phyloP scores from a whole-genome alignment of 2,797 vertebrate genomes.

The Lithobates sylvaticus region DNA sequence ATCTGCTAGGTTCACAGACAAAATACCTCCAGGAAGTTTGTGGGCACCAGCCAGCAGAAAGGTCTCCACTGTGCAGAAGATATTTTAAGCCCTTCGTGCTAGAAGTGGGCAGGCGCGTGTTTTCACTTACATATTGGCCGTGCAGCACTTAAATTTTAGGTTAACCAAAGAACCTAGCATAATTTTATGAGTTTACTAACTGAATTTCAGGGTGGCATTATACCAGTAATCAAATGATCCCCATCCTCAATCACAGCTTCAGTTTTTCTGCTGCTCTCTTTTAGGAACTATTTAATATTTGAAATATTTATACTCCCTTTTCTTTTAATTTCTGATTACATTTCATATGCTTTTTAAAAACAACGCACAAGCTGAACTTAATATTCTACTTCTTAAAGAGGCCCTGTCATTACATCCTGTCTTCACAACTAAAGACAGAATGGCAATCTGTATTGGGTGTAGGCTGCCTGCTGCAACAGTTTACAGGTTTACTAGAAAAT shows the following conservation, averaged over 20 bases:
- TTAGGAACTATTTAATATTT: background rate
- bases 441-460: no score
- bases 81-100: slow-evolving; percentile 72
- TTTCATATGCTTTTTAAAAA: slow-evolving; percentile 33
- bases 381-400: no score
- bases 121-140: slow-evolving; percentile 73
- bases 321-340: slow-evolving; percentile 36
- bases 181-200: slow-evolving; percentile 71
- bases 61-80: slow-evolving; percentile 75
- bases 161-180: slow-evolving; percentile 70
- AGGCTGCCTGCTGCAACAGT: no score
- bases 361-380: no score
- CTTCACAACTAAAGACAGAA: no score
- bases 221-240: slow-evolving; percentile 71
- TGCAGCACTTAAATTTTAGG: slow-evolving; percentile 70
- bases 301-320: slow-evolving; percentile 7
- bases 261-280: slow-evolving; percentile 67
- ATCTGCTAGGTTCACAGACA: slow-evolving; percentile 69
- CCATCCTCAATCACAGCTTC: slow-evolving; percentile 74
- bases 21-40: slow-evolving; percentile 75
- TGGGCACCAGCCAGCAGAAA: slow-evolving; percentile 75
- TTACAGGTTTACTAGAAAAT: no score
- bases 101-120: slow-evolving; percentile 73
- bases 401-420: no score
- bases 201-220: slow-evolving; percentile 74